Evolutionary conservation across 2,797 vertebrate genomes (phyloP), one percentile per base, ranked within the genome.

Genomic region (Ibycter americanus): DNA sequence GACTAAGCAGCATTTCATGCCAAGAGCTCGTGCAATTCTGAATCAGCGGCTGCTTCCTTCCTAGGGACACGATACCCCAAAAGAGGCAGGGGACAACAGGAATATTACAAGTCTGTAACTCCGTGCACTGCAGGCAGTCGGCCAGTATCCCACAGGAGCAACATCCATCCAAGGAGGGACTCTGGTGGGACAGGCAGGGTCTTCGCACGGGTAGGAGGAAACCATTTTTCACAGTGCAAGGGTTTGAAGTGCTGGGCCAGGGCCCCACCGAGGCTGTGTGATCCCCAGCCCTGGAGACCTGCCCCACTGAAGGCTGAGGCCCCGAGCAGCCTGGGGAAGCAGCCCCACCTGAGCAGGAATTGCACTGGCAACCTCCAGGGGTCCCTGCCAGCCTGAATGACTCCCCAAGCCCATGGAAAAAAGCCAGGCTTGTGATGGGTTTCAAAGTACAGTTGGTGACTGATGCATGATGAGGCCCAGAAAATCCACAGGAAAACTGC

Each of bases 11-110:
- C 23, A 4, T 74, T 74, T 83, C 7, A 1, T 90, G 77, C 42
- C 7, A 16, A 55, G 65, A 67, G 11, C 56, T 83, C 22, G 6
- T 44, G 61, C 59, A 49, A 23, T 47, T 73, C 46, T 89, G 62
- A 76, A 49, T 83, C 55, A 51, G 70, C 89, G 32, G 25, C 29
- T 1, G 1, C 52, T 84, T 91, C 31, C 52, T 94, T 83, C 55
- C 44, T 38, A 44, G 44, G 29, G 38, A 12, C 13, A 18, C 0
- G 0, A 58, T 42, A 54, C 21, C 19, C 40, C 27, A 62, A 44
- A 71, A 63, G 31, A 63, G 1, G 0, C 9, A 17, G 31, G 31
- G 77, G 29, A 72, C 7, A 65, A 11, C 40, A 20, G 23, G 36
- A 78, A 14, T 51, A 11, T 13, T 51, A 4, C 15, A 82, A 1